A percentile compares a stretch with the other conserved stretches of the same genome.
These are phyloP conservation scores for Homarus gammarus DNA, from an alignment of 2,888 invertebrate species.

Conservation along the genomic window DNA sequence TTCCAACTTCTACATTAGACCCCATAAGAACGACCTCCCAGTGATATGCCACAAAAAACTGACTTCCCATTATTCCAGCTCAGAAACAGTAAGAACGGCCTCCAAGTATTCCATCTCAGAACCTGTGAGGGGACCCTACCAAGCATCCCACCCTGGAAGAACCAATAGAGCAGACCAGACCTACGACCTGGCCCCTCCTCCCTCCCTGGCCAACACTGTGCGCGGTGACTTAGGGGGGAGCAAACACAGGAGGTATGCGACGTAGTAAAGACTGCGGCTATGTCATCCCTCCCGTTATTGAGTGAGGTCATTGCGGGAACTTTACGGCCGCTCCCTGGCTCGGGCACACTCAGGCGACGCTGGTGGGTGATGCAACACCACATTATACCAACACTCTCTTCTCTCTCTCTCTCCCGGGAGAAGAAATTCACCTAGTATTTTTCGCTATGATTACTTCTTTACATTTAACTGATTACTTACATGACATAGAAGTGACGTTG, in stretches of 20 bases:
- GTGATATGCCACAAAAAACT: too few species aligned
- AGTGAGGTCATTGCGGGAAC: not conserved
- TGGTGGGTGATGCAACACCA: not conserved
- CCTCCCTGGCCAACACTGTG: too few species aligned
- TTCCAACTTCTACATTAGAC: too few species aligned
- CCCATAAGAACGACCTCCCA: too few species aligned
- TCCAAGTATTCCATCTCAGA: too few species aligned
- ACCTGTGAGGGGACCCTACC: too few species aligned
- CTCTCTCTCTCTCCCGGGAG: not conserved
- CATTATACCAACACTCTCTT: not conserved
- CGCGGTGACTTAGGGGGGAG: not conserved
- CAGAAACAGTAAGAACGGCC: too few species aligned
- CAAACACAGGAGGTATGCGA: not conserved
- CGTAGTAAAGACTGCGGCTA: not conserved
- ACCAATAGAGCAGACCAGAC: too few species aligned
- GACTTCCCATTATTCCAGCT: too few species aligned
- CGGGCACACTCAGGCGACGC: not conserved
- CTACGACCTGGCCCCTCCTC: too few species aligned
- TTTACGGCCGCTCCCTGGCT: not conserved
- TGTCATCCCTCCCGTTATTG: not conserved
- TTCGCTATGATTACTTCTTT: not conserved
- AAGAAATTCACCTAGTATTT: not conserved
- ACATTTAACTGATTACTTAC: not conserved
- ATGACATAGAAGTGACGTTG: not conserved
- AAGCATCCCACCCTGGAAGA: too few species aligned